These are phyloP conservation scores for Pao palembangensis DNA, from an alignment of 2,113 vertebrate genomes.

Conservation along the genomic window DNA sequence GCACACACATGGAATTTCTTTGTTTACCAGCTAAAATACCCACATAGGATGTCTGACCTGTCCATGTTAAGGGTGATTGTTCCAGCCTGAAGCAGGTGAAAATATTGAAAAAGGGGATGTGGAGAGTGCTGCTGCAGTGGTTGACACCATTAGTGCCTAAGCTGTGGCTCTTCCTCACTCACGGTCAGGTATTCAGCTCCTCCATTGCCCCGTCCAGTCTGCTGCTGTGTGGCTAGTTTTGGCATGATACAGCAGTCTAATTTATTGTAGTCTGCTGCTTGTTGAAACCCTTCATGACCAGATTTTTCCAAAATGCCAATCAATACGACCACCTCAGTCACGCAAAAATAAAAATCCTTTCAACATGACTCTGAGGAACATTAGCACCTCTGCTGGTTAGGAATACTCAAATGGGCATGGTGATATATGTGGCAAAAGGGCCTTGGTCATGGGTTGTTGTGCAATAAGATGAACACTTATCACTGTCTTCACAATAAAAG, in stretches of 20 bases:
- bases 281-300: slow-evolving; percentile 15
- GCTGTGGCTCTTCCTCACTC: slow-evolving; percentile 10
- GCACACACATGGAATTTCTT: not conserved
- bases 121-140: slow-evolving; percentile 13
- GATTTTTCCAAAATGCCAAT: no score
- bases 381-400: slow-evolving; percentile 2
- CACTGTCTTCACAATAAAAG: no score
- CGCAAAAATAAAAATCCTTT: no score
- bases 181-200: slow-evolving; percentile 17
- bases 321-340: no score
- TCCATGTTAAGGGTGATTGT: not conserved
- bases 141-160: slow-evolving; percentile 14
- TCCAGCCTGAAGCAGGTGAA: slow-evolving; percentile 9
- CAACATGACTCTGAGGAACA: no score
- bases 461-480: no score
- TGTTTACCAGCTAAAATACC: not conserved
- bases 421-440: no score
- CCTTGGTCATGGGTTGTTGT: no score
- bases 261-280: slow-evolving; percentile 31
- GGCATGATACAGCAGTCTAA: slow-evolving; percentile 8
- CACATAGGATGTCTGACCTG: slow-evolving; percentile 8
- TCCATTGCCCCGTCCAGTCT: slow-evolving; percentile 15
- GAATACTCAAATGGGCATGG: not conserved
- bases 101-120: not conserved
- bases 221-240: slow-evolving; percentile 18